Base-by-base conservation (phyloP, 2,113 vertebrate species). In the Hymenochirus boettgeri region DNA sequence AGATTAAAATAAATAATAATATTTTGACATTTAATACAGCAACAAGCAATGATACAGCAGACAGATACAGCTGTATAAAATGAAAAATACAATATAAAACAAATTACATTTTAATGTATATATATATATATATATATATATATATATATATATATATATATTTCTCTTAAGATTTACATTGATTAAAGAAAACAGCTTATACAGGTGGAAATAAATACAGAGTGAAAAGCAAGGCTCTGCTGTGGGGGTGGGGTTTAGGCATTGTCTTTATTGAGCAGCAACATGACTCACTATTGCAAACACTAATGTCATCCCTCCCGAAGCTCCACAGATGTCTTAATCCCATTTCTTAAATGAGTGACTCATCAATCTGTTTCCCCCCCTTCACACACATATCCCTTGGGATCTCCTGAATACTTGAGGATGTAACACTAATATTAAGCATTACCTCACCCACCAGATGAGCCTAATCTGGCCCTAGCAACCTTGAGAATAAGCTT, bases 221-320 rank as follows among this genome's bases (percentile, higher is more conserved):
- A n/a, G n/a, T n/a, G n/a, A n/a, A n/a, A n/a, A n/a, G n/a, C n/a
- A n/a, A n/a, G n/a, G n/a, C n/a, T n/a, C n/a, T n/a, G n/a, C n/a
- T n/a, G n/a, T n/a, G n/a, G n/a, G n/a, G n/a, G 4, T 12, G 42
- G 56, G 56, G 37, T 17, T 5, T 12, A 11, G 15, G 12, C 12
- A 60, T 60, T 60, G 57, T 69, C 48, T 59, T 6, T n/a, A 5
- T 6, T 46, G 18, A n/a, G 25, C 46, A 66, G 64, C 46, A 39
- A 19, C 45, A 58, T 66, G 53, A 65, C 53, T 65, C 42, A 65
- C 53, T 35, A 35, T 3, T 35, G 15, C 33, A 35, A 35, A 13
- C 33, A 1, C 11, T 19, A 24, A 7, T 5, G 0, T 3, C 39
- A 18, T 9, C 47, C 11, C 15, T 37, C 1, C 27, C 27, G 37